These are phyloP conservation scores for Equus przewalskii DNA, from an alignment of 2,113 vertebrate genomes.

Conservation along the genomic window DNA sequence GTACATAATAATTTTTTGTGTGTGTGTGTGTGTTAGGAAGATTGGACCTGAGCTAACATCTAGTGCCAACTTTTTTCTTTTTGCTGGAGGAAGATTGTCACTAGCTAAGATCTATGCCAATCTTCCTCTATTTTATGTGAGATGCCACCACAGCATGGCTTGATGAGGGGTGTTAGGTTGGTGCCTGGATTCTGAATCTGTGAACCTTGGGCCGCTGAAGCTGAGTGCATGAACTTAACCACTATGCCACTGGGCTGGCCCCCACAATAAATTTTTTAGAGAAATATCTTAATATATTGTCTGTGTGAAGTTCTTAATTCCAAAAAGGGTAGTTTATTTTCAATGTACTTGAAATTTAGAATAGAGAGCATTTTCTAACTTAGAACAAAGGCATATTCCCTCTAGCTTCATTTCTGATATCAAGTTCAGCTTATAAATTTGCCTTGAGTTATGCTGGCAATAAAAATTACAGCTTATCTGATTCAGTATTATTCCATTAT, in stretches of 20 bases:
- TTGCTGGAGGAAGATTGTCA: no score
- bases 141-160: no score
- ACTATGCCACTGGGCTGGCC: no score
- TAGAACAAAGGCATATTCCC: constrained; percentile 61
- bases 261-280: neutral
- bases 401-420: constrained; percentile 54
- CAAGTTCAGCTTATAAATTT: constrained; percentile 64
- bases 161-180: no score
- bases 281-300: constrained; percentile 29
- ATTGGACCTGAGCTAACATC: no score
- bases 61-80: no score
- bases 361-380: constrained; percentile 59
- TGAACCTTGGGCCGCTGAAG: no score
- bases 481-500: neutral
- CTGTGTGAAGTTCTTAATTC: neutral
- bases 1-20: neutral
- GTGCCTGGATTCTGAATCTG: no score
- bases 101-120: no score
- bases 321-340: constrained; percentile 58
- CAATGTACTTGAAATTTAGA: constrained; percentile 44
- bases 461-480: constrained; percentile 71
- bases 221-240: no score
- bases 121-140: no score
- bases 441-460: constrained; percentile 50
- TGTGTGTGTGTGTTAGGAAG: no score